Percentiles rank a stretch among this genome's conserved stretches.
Evolutionary conservation across 2,113 vertebrate species (phyloP).

Genomic region (Spilogale gracilis): DNA sequence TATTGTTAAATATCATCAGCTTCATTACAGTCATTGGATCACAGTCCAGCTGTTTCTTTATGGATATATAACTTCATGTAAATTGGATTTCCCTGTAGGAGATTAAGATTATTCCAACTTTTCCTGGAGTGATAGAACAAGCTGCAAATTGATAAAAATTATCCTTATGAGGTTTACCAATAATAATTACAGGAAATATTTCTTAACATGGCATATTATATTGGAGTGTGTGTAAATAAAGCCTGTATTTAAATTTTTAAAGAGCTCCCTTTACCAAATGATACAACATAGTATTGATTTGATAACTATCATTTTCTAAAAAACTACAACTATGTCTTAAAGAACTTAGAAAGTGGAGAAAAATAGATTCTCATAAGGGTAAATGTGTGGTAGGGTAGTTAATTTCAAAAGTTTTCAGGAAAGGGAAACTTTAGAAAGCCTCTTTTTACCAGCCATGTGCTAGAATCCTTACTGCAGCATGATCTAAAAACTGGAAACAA

Average conservation of each 20-base stretch:
- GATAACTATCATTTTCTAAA: neutral
- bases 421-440: conserved; percentile 22
- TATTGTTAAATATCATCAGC: conserved; percentile 25
- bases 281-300: neutral
- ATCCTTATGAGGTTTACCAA: conserved; percentile 49
- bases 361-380: neutral
- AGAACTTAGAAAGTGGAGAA: conserved; percentile 4
- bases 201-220: conserved; percentile 11
- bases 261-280: conserved; percentile 6
- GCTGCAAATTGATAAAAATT: conserved; percentile 68
- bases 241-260: conserved; percentile 37
- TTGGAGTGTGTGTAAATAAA: conserved; percentile 50
- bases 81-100: conserved; percentile 68
- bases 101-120: conserved; percentile 53
- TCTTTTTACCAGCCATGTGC: neutral
- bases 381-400: neutral
- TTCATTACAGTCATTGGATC: conserved; percentile 49
- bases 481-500: conserved; percentile 50
- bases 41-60: conserved; percentile 68
- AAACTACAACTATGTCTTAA: neutral
- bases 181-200: conserved; percentile 70
- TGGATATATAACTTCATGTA: conserved; percentile 56
- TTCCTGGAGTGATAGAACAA: conserved; percentile 55
- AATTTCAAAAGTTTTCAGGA: conserved; percentile 5
- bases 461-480: neutral